A percentile compares a stretch with the other conserved stretches of the same genome.
These are phyloP conservation scores for Rhodophaea formosa DNA, from an alignment of 2,888 invertebrate species.

Conservation along the genomic window DNA sequence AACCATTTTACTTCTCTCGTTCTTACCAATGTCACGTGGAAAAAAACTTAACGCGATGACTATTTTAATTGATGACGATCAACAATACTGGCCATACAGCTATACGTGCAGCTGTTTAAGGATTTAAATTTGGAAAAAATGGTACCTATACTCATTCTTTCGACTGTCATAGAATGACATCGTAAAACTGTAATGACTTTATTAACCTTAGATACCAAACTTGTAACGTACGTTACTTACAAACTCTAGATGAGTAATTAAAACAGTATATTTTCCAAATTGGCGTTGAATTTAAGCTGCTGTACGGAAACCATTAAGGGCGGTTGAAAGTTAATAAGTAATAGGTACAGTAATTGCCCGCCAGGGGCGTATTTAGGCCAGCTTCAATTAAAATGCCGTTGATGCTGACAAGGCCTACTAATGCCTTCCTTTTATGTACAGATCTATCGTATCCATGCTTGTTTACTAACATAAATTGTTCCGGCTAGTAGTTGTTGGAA, in stretches of 20 bases:
- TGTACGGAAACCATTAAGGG: constrained; percentile 65
- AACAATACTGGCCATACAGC: too few species aligned
- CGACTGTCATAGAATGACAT: too few species aligned
- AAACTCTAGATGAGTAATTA: constrained; percentile 21
- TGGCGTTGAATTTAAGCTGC: constrained; percentile 46
- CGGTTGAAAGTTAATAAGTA: constrained; percentile 68
- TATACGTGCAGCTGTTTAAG: too few species aligned
- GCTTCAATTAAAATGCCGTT: constrained; percentile 27
- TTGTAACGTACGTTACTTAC: background rate
- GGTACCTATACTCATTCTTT: too few species aligned
- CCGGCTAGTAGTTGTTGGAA: background rate
- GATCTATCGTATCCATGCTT: constrained; percentile 10
- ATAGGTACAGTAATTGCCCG: constrained; percentile 58
- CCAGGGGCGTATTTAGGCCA: constrained; percentile 43
- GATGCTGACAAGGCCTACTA: constrained; percentile 25
- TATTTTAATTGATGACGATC: too few species aligned
- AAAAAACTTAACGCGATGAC: too few species aligned
- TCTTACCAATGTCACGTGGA: too few species aligned
- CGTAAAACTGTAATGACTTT: too few species aligned
- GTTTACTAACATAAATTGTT: background rate
- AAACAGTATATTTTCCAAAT: constrained; percentile 46
- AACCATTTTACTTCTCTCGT: too few species aligned
- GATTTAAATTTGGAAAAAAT: too few species aligned
- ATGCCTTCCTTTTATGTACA: constrained; percentile 21
- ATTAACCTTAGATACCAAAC: too few species aligned